phyloP scores from a whole-genome alignment of 2,113 vertebrate species.

The Tringa solitaria region DNA sequence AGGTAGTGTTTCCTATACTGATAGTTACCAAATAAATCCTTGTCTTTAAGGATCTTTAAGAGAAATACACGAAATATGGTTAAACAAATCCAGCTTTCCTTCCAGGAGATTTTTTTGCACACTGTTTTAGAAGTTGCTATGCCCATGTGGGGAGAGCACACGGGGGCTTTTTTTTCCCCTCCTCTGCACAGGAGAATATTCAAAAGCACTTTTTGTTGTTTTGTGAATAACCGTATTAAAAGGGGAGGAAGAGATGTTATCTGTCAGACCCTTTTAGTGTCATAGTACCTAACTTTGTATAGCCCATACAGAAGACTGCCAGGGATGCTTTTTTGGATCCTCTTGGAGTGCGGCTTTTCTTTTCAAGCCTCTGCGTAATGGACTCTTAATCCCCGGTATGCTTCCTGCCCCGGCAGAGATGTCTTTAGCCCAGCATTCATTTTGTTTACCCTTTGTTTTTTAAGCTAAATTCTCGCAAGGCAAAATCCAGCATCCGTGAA shows the following conservation, averaged over 20 bases:
- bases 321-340: conserved; percentile 64
- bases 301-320: conserved; percentile 52
- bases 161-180: accelerated
- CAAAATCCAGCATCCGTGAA: background rate
- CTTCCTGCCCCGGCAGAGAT: conserved; percentile 43
- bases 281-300: conserved; percentile 65
- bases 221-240: conserved; percentile 59
- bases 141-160: background rate
- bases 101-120: background rate
- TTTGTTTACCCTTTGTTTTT: conserved; percentile 26
- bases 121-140: background rate
- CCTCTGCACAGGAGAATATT: conserved; percentile 45
- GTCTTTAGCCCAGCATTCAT: conserved; percentile 23
- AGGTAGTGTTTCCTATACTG: background rate
- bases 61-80: background rate
- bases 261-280: conserved; percentile 70
- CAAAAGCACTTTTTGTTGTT: conserved; percentile 61
- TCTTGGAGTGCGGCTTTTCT: conserved; percentile 61
- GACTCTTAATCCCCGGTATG: conserved; percentile 56
- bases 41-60: background rate
- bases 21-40: background rate
- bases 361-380: conserved; percentile 59
- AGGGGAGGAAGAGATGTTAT: conserved; percentile 68
- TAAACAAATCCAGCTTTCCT: background rate
- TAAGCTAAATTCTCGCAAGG: background rate